These are phyloP conservation scores for Siniperca obscura DNA, from an alignment of 2,797 vertebrate species.

Conservation along the genomic window DNA sequence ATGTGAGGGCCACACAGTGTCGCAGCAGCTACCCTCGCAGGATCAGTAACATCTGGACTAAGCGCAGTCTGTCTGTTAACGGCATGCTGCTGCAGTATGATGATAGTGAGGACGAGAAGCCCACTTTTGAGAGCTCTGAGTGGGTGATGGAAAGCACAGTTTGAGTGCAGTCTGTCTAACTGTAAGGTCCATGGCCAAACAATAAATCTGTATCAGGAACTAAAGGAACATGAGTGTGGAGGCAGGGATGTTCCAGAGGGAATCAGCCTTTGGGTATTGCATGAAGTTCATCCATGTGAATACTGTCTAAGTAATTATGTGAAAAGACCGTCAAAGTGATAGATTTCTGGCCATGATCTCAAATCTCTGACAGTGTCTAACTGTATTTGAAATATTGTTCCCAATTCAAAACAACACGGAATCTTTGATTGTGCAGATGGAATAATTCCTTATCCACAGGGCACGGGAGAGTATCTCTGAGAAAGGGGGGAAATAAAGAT, in stretches of 20 bases:
- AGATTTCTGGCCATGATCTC: conserved; percentile 67
- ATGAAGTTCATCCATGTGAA: conserved; percentile 83
- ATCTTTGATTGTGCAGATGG: conserved; percentile 53
- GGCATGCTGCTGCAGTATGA: conserved; percentile 97
- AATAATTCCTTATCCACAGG: conserved; percentile 60
- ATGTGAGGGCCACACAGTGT: conserved; percentile 87
- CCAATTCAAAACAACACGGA: conserved; percentile 56
- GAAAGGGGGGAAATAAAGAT: conserved; percentile 46
- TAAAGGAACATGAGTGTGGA: conserved; percentile 43
- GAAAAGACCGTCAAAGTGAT: conserved; percentile 58
- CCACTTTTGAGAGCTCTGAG: conserved; percentile 91
- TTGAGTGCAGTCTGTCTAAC: conserved; percentile 76
- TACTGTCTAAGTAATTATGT: conserved; percentile 76
- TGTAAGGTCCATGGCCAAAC: conserved; percentile 50
- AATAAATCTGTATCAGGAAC: conserved; percentile 60
- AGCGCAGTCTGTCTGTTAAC: conserved; percentile 97
- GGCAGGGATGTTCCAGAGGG: conserved; percentile 38
- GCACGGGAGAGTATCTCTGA: conserved; percentile 41
- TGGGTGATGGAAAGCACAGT: conserved; percentile 99
- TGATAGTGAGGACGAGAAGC: conserved; percentile 89
- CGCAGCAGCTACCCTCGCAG: conserved; percentile 92
- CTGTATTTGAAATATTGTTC: conserved; percentile 66
- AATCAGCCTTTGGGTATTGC: conserved; percentile 73
- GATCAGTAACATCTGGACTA: conserved; percentile 98
- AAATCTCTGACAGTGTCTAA: conserved; percentile 63